Percentiles rank a stretch among this genome's conserved stretches.
Evolutionary conservation across 2,113 vertebrate genomes (phyloP).

Genomic region (Erythrolamprus reginae): DNA sequence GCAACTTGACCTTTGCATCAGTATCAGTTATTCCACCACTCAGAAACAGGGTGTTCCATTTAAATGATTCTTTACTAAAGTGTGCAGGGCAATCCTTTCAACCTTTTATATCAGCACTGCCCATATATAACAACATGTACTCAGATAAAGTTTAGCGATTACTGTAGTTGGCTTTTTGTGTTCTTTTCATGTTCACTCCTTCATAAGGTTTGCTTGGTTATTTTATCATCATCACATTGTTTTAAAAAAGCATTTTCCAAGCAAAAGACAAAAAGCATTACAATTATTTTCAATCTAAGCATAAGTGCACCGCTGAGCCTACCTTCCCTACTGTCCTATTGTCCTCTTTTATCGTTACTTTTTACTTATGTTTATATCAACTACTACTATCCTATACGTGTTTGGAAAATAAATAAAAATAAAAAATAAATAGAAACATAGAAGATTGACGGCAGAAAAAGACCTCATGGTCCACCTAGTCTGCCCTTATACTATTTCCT

Average conservation of each 20-base stretch:
- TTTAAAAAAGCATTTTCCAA: neutral
- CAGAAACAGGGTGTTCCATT: neutral
- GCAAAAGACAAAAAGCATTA: neutral
- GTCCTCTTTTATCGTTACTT: too few species aligned
- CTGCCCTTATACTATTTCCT: too few species aligned
- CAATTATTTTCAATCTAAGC: too few species aligned
- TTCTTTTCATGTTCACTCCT: neutral
- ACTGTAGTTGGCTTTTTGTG: neutral
- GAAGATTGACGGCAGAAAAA: too few species aligned
- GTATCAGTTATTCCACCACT: neutral
- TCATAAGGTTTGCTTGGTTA: neutral
- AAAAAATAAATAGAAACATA: too few species aligned
- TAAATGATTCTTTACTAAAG: neutral
- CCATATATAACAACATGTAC: neutral
- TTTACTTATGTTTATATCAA: too few species aligned
- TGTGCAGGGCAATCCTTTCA: neutral
- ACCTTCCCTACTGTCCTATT: too few species aligned
- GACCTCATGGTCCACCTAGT: too few species aligned
- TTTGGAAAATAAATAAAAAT: too few species aligned
- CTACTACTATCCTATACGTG: too few species aligned
- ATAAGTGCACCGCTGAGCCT: too few species aligned
- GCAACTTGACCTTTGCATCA: neutral
- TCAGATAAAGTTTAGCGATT: neutral
- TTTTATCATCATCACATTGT: neutral
- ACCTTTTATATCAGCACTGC: neutral